Conservation (phyloP, 2,113 vertebrate genomes). For the Rhadina sibilatrix region DNA sequence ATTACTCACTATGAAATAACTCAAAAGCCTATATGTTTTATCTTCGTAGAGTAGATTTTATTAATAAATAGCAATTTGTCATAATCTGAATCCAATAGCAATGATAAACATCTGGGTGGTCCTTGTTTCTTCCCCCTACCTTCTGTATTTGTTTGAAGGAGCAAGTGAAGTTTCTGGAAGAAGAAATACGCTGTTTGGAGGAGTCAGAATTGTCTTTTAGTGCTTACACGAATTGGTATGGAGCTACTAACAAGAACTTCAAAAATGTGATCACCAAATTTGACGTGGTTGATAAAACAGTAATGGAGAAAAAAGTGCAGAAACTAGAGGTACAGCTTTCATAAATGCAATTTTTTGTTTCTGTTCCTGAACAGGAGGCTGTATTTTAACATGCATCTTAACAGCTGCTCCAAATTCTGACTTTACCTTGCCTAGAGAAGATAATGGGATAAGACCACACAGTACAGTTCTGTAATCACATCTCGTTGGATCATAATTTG, state of each 20-base stretch:
- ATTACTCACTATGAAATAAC: neutral
- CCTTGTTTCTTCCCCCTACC: neutral
- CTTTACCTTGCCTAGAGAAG: neutral
- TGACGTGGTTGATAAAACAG: constrained; percentile 78
- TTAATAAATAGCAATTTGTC: neutral
- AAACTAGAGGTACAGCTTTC: constrained; percentile 84
- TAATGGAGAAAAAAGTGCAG: constrained; percentile 89
- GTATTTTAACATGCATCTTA: neutral
- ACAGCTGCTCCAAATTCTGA: neutral
- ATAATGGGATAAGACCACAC: neutral
- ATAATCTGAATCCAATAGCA: neutral
- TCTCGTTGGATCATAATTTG: neutral
- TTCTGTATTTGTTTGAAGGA: constrained; percentile 75
- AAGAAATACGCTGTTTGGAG: constrained; percentile 87
- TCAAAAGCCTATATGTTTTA: neutral
- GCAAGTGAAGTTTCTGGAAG: constrained; percentile 87
- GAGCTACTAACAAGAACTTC: constrained; percentile 82
- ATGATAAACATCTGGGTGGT: neutral
- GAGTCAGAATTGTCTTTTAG: constrained; percentile 85
- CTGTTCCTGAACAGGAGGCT: neutral
- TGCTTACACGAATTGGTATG: constrained; percentile 87
- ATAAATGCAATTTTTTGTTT: neutral
- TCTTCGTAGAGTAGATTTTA: neutral
- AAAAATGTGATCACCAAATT: constrained; percentile 73
- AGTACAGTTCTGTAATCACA: neutral